Conservation (phyloP, 2,797 vertebrate species). For the Ctenopoma multispine region DNA sequence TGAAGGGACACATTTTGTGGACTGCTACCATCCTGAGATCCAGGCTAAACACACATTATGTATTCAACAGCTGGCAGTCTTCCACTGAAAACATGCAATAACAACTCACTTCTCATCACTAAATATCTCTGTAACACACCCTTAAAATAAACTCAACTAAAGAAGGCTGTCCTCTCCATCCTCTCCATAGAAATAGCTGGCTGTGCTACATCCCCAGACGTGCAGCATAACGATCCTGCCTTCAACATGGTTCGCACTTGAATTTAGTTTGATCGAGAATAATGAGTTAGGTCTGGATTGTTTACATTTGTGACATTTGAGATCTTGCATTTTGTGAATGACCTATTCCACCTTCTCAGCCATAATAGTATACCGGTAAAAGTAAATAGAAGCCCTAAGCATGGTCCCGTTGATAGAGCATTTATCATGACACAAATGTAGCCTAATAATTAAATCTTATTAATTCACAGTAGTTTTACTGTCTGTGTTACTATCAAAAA, state of each 20-base stretch:
- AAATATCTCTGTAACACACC: slow-evolving; percentile 1
- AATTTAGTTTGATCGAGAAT: slow-evolving; percentile 29
- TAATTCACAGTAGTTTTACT: slow-evolving; percentile 25
- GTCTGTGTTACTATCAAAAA: background rate
- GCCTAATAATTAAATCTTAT: no score
- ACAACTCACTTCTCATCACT: slow-evolving; percentile 8
- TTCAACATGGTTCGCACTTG: slow-evolving; percentile 11
- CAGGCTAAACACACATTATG: slow-evolving; percentile 14
- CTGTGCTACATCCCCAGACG: slow-evolving; percentile 2
- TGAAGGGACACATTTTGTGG: slow-evolving; percentile 17
- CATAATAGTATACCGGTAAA: slow-evolving; percentile 11
- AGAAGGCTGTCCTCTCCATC: background rate
- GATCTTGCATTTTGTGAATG: no score
- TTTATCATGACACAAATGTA: background rate
- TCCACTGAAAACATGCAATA: slow-evolving; percentile 2
- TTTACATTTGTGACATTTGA: slow-evolving; percentile 50
- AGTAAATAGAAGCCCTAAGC: background rate
- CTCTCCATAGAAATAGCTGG: slow-evolving; percentile 10
- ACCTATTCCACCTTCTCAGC: no score
- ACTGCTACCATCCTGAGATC: slow-evolving; percentile 18
- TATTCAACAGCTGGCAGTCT: slow-evolving; percentile 23
- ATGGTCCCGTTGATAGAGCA: slow-evolving; percentile 5
- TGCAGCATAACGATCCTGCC: slow-evolving; percentile 17
- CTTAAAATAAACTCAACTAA: slow-evolving; percentile 10
- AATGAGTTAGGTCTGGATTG: slow-evolving; percentile 41